Percentiles rank a stretch among this genome's conserved stretches.
These are phyloP conservation scores for Campoletis raptor DNA, from an alignment of 2,888 invertebrate species.

Conservation along the genomic window DNA sequence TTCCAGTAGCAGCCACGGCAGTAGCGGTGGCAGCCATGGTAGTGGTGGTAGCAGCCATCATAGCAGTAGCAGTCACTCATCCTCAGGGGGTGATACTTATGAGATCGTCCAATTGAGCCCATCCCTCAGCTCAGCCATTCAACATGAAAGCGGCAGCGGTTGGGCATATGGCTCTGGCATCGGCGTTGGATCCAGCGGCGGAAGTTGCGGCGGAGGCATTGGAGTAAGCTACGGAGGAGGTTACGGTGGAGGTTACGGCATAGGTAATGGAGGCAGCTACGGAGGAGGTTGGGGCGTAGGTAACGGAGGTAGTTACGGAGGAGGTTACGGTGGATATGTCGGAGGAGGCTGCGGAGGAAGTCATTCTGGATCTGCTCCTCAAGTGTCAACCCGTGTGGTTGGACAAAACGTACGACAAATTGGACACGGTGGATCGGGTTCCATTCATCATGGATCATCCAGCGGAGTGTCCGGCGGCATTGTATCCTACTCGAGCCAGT, in stretches of 20 bases:
- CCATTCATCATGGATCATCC: background rate
- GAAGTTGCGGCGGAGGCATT: background rate
- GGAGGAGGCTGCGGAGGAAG: background rate
- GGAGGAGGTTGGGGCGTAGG: background rate
- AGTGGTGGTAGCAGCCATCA: background rate
- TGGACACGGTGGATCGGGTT: background rate
- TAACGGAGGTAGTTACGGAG: background rate
- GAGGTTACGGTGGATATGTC: background rate
- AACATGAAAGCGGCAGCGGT: background rate
- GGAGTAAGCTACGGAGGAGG: background rate
- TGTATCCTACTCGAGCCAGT: background rate
- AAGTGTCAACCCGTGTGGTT: constrained; percentile 1
- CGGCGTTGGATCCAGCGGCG: background rate
- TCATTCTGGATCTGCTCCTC: background rate
- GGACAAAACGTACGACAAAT: background rate
- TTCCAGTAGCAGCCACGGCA: background rate
- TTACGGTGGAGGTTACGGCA: background rate
- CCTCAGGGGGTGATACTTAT: background rate
- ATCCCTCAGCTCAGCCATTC: background rate
- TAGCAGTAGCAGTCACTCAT: background rate
- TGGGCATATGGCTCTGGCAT: too few relatives aligned
- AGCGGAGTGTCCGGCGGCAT: background rate
- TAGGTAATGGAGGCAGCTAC: background rate
- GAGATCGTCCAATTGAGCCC: background rate
- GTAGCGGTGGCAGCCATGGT: background rate